Conservation (phyloP, 2,113 vertebrate genomes). For the Antechinus stuartii region DNA sequence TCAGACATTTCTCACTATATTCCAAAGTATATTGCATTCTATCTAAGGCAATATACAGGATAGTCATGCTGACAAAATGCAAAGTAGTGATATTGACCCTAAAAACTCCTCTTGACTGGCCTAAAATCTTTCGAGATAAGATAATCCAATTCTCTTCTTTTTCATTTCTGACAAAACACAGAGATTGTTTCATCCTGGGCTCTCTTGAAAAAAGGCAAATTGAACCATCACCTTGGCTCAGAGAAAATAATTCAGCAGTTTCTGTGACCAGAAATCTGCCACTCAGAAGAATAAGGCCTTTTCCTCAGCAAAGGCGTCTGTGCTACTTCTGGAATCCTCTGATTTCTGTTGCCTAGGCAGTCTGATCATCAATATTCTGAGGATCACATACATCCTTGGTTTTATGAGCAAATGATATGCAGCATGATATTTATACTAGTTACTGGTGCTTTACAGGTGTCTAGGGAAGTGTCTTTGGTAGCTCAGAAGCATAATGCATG, state of each 20-base stretch:
- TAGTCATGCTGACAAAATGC: conserved; percentile 36
- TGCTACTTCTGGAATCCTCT: conserved; percentile 18
- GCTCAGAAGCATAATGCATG: conserved; percentile 49
- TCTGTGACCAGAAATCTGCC: conserved; percentile 57
- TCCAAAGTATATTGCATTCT: neutral
- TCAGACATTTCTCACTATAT: conserved; percentile 35
- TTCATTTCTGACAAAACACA: conserved; percentile 79
- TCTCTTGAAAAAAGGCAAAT: conserved; percentile 71
- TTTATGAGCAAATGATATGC: neutral
- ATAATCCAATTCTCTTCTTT: conserved; percentile 78
- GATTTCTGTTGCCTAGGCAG: neutral
- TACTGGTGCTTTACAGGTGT: conserved; percentile 52
- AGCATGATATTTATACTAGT: conserved; percentile 44
- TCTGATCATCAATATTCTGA: conserved; percentile 50
- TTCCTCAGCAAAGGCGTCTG: conserved; percentile 37
- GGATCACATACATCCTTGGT: neutral
- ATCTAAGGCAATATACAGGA: neutral
- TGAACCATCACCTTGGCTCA: conserved; percentile 70
- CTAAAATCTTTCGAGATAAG: conserved; percentile 66
- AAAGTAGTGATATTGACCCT: conserved; percentile 67
- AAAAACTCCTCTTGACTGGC: conserved; percentile 74
- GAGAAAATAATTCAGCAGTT: conserved; percentile 60
- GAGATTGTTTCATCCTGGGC: conserved; percentile 74
- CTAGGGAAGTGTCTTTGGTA: conserved; percentile 51
- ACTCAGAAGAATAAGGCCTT: conserved; percentile 39